Evolutionary conservation across 2,797 vertebrate species (phyloP).

Genomic region (Hipposideros larvatus): DNA sequence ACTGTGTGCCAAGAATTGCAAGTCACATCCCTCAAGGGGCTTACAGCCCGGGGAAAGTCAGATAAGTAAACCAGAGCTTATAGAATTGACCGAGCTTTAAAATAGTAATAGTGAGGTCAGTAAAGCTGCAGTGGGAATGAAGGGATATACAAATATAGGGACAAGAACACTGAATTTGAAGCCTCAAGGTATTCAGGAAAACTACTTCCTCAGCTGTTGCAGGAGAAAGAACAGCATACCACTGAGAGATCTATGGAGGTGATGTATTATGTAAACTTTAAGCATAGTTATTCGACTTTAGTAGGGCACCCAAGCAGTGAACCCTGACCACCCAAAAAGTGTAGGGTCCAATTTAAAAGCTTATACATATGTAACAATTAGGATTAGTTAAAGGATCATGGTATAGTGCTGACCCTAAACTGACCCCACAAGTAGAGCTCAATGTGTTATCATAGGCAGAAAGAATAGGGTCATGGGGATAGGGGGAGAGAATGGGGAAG

Average conservation of each 20-base stretch:
- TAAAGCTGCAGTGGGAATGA: neutral
- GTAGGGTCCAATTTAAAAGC: neutral
- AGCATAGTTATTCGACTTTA: neutral
- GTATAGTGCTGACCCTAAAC: neutral
- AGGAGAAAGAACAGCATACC: neutral
- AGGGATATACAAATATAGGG: neutral
- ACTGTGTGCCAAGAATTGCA: neutral
- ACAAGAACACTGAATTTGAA: neutral
- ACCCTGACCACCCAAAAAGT: neutral
- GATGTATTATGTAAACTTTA: rapidly evolving
- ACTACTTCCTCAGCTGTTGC: neutral
- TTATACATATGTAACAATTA: neutral
- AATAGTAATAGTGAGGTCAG: neutral
- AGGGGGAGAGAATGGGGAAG: too few species aligned
- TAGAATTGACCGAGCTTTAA: neutral
- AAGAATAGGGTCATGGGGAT: too few species aligned
- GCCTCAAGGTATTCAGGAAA: neutral
- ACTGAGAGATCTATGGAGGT: neutral
- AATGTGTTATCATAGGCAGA: neutral
- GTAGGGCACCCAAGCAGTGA: neutral
- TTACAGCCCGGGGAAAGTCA: neutral
- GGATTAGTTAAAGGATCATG: neutral
- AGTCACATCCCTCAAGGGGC: neutral
- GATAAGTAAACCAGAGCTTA: neutral
- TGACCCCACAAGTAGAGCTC: neutral